These are phyloP conservation scores for Nasonia giraulti DNA, from an alignment of 1,140 invertebrate species.

Conservation along the genomic window DNA sequence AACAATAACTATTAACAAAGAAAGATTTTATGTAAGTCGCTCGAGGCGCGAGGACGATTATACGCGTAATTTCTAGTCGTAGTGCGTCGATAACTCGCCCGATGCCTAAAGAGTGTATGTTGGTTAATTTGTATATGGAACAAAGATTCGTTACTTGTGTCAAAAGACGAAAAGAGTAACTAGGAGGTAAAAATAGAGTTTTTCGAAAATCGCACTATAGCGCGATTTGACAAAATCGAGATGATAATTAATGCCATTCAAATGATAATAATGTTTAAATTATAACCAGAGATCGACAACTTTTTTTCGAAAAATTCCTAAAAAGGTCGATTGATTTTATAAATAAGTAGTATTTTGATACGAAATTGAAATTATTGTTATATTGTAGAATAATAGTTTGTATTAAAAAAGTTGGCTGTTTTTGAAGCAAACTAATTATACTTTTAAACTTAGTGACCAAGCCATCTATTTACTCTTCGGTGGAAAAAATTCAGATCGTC, in stretches of 20 bases:
- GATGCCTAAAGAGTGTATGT: constrained; percentile 47
- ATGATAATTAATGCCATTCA: constrained; percentile 24
- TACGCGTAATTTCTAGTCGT: constrained; percentile 51
- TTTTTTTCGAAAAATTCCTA: not conserved
- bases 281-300: constrained; percentile 37
- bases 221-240: constrained; percentile 11
- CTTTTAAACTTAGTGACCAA: not conserved
- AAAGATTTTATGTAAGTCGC: constrained; percentile 52
- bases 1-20: constrained; percentile 19
- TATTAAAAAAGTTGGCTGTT: not conserved
- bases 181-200: constrained; percentile 11
- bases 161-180: not conserved
- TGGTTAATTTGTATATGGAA: not conserved
- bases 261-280: constrained; percentile 20
- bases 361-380: not conserved
- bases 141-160: constrained; percentile 1
- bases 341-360: not conserved
- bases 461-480: too few species aligned
- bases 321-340: not conserved
- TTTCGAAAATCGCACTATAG: not conserved
- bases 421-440: not conserved
- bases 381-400: not conserved
- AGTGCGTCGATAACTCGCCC: constrained; percentile 48
- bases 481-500: not conserved
- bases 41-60: constrained; percentile 46